phyloP scores from a whole-genome alignment of 2,797 vertebrate genomes.

The Acridotheres tristis region DNA sequence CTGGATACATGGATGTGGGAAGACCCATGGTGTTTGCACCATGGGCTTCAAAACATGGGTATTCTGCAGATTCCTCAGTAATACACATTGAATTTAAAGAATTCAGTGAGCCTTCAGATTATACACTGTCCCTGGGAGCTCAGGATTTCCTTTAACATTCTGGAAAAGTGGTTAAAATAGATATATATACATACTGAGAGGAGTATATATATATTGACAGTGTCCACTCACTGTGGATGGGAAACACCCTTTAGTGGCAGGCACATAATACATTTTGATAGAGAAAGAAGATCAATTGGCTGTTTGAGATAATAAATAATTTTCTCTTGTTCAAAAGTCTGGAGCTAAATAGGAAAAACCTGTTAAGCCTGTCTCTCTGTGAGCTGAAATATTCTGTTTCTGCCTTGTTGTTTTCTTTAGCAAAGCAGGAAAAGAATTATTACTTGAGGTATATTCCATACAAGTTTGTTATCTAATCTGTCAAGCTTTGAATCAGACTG shows the following conservation, averaged over 20 bases:
- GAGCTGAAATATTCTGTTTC: not conserved
- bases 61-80: not conserved
- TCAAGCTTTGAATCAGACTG: not conserved
- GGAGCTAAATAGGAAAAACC: not conserved
- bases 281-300: not conserved
- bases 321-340: not conserved
- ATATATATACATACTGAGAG: not conserved
- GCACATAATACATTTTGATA: not conserved
- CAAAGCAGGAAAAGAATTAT: not conserved
- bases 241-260: not conserved
- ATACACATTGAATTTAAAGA: not conserved
- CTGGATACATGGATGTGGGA: not conserved
- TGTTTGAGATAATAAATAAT: not conserved
- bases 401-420: not conserved
- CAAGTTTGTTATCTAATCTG: not conserved
- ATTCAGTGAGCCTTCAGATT: not conserved
- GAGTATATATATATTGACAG: not conserved
- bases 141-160: not conserved
- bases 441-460: not conserved
- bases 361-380: not conserved
- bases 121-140: not conserved
- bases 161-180: not conserved
- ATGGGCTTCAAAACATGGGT: not conserved
- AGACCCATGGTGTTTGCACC: not conserved
- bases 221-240: not conserved